These are phyloP conservation scores for Palloptera scutellata DNA, from an alignment of 2,888 invertebrate genomes.

Conservation along the genomic window DNA sequence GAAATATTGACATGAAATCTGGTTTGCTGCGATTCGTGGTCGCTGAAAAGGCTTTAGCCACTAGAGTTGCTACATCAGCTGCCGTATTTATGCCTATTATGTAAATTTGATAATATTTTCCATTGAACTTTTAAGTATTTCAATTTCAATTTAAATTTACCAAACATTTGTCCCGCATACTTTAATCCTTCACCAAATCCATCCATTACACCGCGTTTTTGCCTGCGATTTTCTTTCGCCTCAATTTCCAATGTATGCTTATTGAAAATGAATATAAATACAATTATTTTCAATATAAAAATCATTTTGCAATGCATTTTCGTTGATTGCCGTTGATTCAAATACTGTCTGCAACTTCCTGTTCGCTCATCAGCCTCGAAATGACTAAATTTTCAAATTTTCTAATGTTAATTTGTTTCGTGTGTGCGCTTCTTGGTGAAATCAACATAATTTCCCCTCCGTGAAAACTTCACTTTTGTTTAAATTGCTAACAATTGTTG, in stretches of 20 bases:
- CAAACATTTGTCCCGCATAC: slow-evolving; percentile 62
- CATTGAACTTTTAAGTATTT: neutral
- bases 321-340: slow-evolving; percentile 10
- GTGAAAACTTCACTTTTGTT: neutral
- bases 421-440: slow-evolving; percentile 8
- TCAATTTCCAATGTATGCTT: slow-evolving; percentile 6
- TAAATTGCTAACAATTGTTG: no score
- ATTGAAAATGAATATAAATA: slow-evolving; percentile 18
- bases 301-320: slow-evolving; percentile 20
- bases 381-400: slow-evolving; percentile 14
- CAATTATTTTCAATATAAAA: slow-evolving; percentile 16
- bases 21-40: slow-evolving; percentile 44
- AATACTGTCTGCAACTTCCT: no score
- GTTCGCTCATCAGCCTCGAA: no score
- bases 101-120: neutral
- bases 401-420: slow-evolving; percentile 1
- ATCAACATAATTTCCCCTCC: slow-evolving; percentile 6
- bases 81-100: slow-evolving; percentile 64
- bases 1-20: slow-evolving; percentile 47
- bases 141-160: slow-evolving; percentile 36
- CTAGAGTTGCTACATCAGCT: slow-evolving; percentile 70
- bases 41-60: slow-evolving; percentile 67
- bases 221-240: slow-evolving; percentile 36
- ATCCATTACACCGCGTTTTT: slow-evolving; percentile 56
- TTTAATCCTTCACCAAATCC: slow-evolving; percentile 60